Base-by-base conservation (phyloP, 2,797 vertebrate species). In the Brachymystax lenok region DNA sequence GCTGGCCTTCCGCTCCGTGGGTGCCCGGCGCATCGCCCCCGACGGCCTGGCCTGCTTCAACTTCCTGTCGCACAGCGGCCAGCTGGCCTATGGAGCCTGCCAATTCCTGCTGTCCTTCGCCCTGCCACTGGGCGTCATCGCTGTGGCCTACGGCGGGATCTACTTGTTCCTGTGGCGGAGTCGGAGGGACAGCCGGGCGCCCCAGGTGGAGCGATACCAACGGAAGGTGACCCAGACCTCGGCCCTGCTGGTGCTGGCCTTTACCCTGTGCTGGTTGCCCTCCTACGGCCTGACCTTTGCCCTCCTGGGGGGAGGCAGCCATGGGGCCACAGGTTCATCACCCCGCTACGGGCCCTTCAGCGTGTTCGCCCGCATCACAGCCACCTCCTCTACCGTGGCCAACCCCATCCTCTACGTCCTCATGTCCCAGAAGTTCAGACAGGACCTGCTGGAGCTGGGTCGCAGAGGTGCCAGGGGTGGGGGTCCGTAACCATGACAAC, bases 391-490 rank as follows among this genome's bases (percentile, higher is more conserved):
- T 1, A 94, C 94, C 0, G 92, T 95, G 63, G 84, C 89, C 68
- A 95, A 95, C 83, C 94, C 95, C 14, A 84, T 95, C 73, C 90
- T 95, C 52, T 96, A 95, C 59, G 94, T 93, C 46, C 92, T 95
- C 70, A 92, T 94, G 91, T 95, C 94, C 1, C 87, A 92, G 33
- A 95, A 93, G 88, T 95, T 95, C 87, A 88, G 94, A 78, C 82
- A 88, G 74, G 93, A 95, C 82, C 74, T 95, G 1, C 79, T 88
- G 77, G 80, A 69, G 30, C 74, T 92, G 35, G 84, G 77, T 56
- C 78, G 52, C 64, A 17, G 56, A 12, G 66, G 66, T n/a, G 35
- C 61, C 16, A 76, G 78, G 46, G 71, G 28, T 69, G 30, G 1
- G 76, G 63, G 51, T 27, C 59, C 51, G 33, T 85, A 50, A 76